Evolutionary conservation across 1,140 invertebrate species (phyloP).

Genomic region (Cotesia vestalis): DNA sequence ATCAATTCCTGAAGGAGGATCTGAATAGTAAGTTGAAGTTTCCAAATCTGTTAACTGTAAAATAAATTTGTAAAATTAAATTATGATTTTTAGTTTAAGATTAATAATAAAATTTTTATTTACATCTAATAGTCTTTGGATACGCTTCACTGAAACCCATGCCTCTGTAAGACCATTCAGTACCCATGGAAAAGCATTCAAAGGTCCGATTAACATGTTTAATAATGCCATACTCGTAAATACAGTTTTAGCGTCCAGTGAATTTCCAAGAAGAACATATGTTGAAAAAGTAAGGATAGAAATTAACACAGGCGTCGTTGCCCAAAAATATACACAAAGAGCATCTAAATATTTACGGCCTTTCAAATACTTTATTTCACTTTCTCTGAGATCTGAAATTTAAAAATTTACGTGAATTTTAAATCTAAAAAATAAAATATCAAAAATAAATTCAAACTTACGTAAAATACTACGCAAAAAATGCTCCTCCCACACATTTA

Average conservation of each 20-base stretch:
- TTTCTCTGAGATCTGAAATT: constrained; percentile 70
- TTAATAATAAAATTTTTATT: constrained; percentile 39
- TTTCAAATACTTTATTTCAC: constrained; percentile 81
- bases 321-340: constrained; percentile 99
- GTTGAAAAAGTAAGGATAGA: constrained; percentile 90
- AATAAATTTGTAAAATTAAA: constrained; percentile 35
- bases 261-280: constrained; percentile 85
- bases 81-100: not conserved
- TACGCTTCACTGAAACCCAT: constrained; percentile 86
- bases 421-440: constrained; percentile 27
- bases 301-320: constrained; percentile 96
- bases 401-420: constrained; percentile 33
- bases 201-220: constrained; percentile 93
- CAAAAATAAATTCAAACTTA: constrained; percentile 47
- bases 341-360: constrained; percentile 96
- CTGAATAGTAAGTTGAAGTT: constrained; percentile 59
- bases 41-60: constrained; percentile 74
- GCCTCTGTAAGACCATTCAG: constrained; percentile 95
- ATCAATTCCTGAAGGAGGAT: constrained; percentile 56
- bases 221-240: constrained; percentile 95
- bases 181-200: constrained; percentile 99
- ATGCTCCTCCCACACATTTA: constrained; percentile 92
- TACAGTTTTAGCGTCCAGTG: constrained; percentile 86
- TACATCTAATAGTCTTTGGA: constrained; percentile 80
- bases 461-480: constrained; percentile 72